Evolutionary conservation across 2,888 invertebrate species (phyloP).

Genomic region (Ichneumoninae sp.): DNA sequence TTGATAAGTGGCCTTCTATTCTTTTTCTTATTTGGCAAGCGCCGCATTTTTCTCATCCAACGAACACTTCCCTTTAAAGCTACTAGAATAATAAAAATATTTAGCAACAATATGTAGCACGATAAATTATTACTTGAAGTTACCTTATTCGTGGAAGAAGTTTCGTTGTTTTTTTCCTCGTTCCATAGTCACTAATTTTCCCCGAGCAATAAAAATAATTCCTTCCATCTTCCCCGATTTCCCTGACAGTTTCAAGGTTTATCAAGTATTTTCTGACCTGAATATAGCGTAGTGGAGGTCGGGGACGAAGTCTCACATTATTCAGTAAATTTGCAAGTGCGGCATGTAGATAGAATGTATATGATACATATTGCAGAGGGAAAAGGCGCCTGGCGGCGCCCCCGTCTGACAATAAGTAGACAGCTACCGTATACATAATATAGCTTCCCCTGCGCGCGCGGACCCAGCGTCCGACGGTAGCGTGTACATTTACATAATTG

Average conservation of each 20-base stretch:
- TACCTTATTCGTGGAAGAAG: too few relatives aligned
- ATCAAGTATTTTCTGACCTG: background rate
- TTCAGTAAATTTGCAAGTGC: constrained; percentile 15
- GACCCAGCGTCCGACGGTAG: constrained; percentile 44
- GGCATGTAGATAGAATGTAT: constrained; percentile 19
- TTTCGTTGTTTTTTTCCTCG: background rate
- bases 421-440: constrained; percentile 26
- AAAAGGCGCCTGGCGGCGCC: constrained; percentile 54
- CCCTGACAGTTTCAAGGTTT: background rate
- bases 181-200: background rate
- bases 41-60: too few relatives aligned
- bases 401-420: constrained; percentile 52
- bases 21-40: too few relatives aligned
- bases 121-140: too few relatives aligned
- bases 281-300: background rate
- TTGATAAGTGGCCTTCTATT: background rate
- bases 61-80: too few relatives aligned
- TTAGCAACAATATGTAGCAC: too few relatives aligned
- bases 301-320: constrained; percentile 20
- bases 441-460: constrained; percentile 35
- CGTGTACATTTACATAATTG: constrained; percentile 75
- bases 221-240: background rate
- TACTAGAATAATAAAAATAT: too few relatives aligned
- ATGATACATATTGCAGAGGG: constrained; percentile 52
- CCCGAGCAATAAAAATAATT: background rate